Conservation (phyloP, 2,797 vertebrate species). For the Sphenodon punctatus region DNA sequence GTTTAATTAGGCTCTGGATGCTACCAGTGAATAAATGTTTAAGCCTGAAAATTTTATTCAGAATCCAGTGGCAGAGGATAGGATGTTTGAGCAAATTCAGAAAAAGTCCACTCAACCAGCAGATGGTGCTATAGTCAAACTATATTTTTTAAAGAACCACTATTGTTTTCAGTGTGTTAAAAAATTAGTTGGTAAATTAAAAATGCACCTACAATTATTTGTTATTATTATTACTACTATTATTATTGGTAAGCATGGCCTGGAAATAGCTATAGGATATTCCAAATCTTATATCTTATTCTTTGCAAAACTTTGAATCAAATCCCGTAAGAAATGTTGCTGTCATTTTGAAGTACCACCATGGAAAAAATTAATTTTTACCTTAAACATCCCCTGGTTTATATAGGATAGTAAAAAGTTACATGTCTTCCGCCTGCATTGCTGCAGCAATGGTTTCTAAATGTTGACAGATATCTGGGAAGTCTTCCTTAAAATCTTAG, state of each 20-base stretch:
- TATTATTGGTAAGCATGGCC: neutral
- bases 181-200: neutral
- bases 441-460: neutral
- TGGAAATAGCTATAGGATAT: neutral
- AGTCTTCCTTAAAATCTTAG: neutral
- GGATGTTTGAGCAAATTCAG: accelerated
- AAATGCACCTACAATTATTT: neutral
- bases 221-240: neutral
- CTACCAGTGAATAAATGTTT: neutral
- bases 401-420: neutral
- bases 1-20: neutral
- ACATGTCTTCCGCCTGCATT: neutral
- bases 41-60: neutral
- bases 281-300: no score
- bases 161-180: neutral
- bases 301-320: no score
- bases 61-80: neutral
- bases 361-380: neutral
- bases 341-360: neutral
- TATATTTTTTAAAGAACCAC: neutral
- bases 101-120: neutral
- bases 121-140: constrained; percentile 61
- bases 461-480: neutral
- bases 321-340: neutral
- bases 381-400: neutral